These are phyloP conservation scores for Peromyscus melanophrys DNA, from an alignment of 2,797 vertebrate species.

Conservation along the genomic window DNA sequence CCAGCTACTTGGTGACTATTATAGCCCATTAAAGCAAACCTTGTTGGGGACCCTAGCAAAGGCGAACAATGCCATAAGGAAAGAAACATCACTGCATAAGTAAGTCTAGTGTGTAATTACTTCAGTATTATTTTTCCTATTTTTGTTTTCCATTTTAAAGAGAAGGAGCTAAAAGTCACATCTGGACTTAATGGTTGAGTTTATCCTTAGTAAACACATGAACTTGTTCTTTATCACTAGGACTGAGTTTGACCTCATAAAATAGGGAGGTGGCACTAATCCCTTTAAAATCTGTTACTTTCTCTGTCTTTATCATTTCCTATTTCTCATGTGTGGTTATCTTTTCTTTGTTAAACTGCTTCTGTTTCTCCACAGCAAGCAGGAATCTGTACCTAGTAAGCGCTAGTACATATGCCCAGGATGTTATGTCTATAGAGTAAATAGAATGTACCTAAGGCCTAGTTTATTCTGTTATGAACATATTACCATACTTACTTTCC, in stretches of 20 bases:
- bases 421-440: neutral
- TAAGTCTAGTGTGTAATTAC: constrained; percentile 24
- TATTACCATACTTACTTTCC: neutral
- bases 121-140: neutral
- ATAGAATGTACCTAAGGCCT: neutral
- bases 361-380: neutral
- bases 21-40: neutral
- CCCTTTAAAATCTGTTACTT: constrained; percentile 25
- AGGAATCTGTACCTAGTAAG: neutral
- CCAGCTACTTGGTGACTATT: neutral
- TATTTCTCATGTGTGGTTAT: neutral
- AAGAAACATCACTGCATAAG: neutral
- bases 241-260: neutral
- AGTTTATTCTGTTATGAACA: neutral
- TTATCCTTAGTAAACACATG: constrained; percentile 36
- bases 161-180: neutral
- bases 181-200: neutral
- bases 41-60: constrained; percentile 37
- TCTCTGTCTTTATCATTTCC: neutral
- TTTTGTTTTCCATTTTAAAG: neutral
- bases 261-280: neutral
- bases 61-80: neutral
- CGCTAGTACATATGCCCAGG: neutral
- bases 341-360: constrained; percentile 2
- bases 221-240: neutral